phyloP scores from a whole-genome alignment of 2,113 vertebrate species.

The Clarias batrachus region DNA sequence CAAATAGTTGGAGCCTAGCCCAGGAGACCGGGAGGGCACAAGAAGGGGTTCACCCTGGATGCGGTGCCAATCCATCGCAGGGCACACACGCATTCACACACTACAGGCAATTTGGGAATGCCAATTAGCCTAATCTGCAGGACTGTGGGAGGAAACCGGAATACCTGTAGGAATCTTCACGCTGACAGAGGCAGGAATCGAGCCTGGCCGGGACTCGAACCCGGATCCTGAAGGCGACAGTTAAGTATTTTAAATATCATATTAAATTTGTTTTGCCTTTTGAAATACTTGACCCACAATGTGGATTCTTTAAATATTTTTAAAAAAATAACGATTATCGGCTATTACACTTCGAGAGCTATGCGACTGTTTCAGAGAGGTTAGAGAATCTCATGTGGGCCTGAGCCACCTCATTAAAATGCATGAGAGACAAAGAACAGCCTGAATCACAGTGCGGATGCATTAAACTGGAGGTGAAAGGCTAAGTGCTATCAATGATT shows the following conservation, averaged over 20 bases:
- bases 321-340: not conserved
- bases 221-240: too few species aligned
- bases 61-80: too few species aligned
- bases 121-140: too few species aligned
- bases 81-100: too few species aligned
- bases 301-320: not conserved
- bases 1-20: not conserved
- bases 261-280: not conserved
- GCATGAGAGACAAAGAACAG: conserved; percentile 32
- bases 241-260: not conserved
- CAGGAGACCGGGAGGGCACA: too few species aligned
- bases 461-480: conserved; percentile 47
- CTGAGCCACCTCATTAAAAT: conserved; percentile 47
- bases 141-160: too few species aligned
- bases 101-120: too few species aligned
- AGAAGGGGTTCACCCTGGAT: too few species aligned
- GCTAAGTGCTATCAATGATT: conserved; percentile 46
- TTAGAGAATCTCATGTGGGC: not conserved
- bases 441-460: conserved; percentile 12
- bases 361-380: not conserved
- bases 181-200: too few species aligned
- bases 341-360: not conserved
- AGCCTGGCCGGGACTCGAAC: too few species aligned
- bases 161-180: too few species aligned
- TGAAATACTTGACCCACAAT: not conserved